Conservation (phyloP, 30 jellyfish, hydroid and myxozoan species). For the Mastigias papua region DNA sequence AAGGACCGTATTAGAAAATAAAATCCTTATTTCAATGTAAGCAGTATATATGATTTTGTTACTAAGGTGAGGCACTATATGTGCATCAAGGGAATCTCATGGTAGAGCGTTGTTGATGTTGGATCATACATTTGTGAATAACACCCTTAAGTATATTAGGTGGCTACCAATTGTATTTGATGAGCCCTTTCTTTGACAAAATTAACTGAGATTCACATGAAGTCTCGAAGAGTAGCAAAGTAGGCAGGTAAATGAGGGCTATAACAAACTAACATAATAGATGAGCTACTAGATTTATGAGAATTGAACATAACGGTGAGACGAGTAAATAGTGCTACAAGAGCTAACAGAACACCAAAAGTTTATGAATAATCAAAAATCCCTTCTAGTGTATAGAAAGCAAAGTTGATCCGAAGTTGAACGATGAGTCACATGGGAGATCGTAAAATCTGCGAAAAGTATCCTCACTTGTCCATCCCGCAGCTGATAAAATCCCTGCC, state of each 20-base stretch:
- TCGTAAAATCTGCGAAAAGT: constrained; percentile 39
- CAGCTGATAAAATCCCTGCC: background rate
- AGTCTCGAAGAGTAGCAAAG: background rate
- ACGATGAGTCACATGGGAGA: constrained; percentile 16
- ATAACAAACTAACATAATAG: background rate
- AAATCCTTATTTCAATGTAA: background rate
- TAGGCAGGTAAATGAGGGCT: background rate
- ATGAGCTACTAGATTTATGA: background rate
- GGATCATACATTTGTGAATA: background rate
- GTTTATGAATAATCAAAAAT: background rate
- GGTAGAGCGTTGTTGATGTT: background rate
- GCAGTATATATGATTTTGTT: background rate
- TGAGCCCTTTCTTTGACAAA: background rate
- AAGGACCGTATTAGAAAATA: background rate
- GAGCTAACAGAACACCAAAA: background rate
- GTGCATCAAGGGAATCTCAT: background rate
- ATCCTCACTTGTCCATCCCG: constrained; percentile 32
- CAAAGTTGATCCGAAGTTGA: background rate
- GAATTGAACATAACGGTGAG: background rate
- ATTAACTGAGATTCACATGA: background rate
- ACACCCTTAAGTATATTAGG: background rate
- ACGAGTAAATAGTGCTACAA: background rate
- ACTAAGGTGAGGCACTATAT: background rate
- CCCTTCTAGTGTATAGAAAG: background rate
- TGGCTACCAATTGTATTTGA: background rate